Evolutionary conservation across 2,113 vertebrate genomes (phyloP).

Genomic region (Varanus salvator): DNA sequence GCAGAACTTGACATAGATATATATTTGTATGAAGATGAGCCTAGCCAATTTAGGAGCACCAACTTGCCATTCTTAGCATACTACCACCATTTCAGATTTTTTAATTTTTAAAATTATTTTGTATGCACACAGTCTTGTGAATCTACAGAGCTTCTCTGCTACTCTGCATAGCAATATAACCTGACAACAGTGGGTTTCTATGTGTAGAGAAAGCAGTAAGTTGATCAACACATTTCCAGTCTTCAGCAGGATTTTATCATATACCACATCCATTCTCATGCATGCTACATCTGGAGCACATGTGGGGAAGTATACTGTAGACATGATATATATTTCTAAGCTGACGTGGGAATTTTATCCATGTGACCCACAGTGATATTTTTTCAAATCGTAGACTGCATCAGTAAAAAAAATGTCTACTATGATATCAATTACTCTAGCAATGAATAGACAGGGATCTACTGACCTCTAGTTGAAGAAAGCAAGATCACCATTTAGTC

Average conservation of each 20-base stretch:
- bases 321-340: background rate
- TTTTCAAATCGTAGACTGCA: constrained; percentile 46
- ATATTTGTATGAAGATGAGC: background rate
- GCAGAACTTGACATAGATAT: background rate
- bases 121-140: background rate
- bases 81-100: background rate
- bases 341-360: background rate
- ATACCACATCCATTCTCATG: background rate
- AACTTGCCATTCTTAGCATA: too few relatives aligned
- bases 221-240: background rate
- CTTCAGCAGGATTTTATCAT: background rate
- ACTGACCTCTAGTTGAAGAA: constrained; percentile 65
- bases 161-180: background rate
- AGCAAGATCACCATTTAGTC: constrained; percentile 55
- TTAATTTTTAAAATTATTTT: background rate
- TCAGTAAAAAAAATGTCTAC: constrained; percentile 32
- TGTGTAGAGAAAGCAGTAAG: background rate
- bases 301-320: background rate
- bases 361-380: background rate
- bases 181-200: background rate
- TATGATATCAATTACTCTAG: constrained; percentile 33
- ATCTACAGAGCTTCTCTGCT: background rate
- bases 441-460: constrained; percentile 59
- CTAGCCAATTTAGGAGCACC: background rate
- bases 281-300: background rate